phyloP scores from a whole-genome alignment of 2,797 vertebrate species.

The Notolabrus celidotus region DNA sequence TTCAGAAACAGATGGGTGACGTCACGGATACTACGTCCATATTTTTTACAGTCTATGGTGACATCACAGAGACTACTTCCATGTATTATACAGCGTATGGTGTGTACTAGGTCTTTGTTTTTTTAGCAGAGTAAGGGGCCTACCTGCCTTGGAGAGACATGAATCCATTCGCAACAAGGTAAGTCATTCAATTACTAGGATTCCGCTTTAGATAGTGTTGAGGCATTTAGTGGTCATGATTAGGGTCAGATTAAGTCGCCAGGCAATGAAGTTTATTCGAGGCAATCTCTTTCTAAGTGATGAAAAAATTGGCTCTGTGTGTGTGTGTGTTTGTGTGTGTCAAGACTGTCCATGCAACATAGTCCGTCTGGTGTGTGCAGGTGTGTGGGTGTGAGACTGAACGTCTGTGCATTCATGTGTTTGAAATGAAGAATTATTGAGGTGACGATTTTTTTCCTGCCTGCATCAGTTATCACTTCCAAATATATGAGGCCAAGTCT shows the following conservation, averaged over 20 bases:
- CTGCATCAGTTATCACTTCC: conserved; percentile 30
- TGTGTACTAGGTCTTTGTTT: background rate
- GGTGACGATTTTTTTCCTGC: conserved; percentile 46
- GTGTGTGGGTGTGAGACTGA: conserved; percentile 12
- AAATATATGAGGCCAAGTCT: conserved; percentile 29
- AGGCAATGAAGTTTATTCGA: background rate
- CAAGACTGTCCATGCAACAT: background rate
- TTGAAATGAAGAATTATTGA: conserved; percentile 47
- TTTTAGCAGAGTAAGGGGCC: background rate
- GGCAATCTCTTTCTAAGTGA: background rate
- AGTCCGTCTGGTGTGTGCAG: background rate
- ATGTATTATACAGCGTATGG: no score
- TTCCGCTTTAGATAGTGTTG: background rate
- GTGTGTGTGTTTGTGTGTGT: conserved; percentile 7
- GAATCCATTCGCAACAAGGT: background rate
- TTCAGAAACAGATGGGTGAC: no score
- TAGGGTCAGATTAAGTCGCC: background rate
- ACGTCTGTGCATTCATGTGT: conserved; percentile 16
- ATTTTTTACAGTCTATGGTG: no score
- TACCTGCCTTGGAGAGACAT: background rate
- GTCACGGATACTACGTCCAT: no score
- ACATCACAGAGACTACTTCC: no score
- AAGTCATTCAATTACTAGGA: background rate
- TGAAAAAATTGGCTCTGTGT: background rate
- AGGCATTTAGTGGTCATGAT: background rate